Base-by-base conservation (phyloP, 2,888 invertebrate genomes). In the Glyphotaelius pellucidus region DNA sequence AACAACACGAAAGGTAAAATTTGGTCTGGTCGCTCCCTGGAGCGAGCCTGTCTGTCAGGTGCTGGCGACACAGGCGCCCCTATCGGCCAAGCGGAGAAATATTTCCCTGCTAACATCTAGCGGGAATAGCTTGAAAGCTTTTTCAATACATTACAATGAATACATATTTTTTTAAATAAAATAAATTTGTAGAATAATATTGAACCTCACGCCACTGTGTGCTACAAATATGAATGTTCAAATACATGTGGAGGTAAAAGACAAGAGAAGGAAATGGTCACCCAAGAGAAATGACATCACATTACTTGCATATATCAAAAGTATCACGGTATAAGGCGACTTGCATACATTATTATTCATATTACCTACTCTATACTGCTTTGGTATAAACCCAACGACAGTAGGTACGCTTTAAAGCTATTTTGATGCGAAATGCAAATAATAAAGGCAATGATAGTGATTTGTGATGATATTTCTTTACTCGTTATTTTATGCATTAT, bases 221-320 rank as follows among this genome's bases (percentile, higher is more conserved):
- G 80, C 9, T 89, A 32, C 88, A 89, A 89, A 89, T 89, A 79
- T 80, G 88, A 89, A 89, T 89, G 79, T 79, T 89, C 88, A 89
- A 89, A 89, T 89, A 79, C 31, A 89, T 25, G 79, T 88, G 79
- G 67, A 89, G 79, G 88, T 67, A 38, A 79, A 79, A 79, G 88
- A 35, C 32, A 79, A 89, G 79, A 79, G 86, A 42, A 86, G 88
- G 88, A 79, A 89, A 89, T 89, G 88, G 88, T 89, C 88, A 89
- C 88, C 88, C 31, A 79, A 89, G 88, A 89, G 67, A 89, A 89
- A 89, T 89, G 88, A 38, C 25, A 79, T 38, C 88, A 80, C 79
- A 79, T 89, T 89, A 89, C 79, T 79, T 89, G 88, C 88, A 79
- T 89, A 89, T 80, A 89, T 89, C 88, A 89, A 89, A 89, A 89